phyloP scores from a whole-genome alignment of 2,797 vertebrate genomes.

The Euphonia xanthogaster region DNA sequence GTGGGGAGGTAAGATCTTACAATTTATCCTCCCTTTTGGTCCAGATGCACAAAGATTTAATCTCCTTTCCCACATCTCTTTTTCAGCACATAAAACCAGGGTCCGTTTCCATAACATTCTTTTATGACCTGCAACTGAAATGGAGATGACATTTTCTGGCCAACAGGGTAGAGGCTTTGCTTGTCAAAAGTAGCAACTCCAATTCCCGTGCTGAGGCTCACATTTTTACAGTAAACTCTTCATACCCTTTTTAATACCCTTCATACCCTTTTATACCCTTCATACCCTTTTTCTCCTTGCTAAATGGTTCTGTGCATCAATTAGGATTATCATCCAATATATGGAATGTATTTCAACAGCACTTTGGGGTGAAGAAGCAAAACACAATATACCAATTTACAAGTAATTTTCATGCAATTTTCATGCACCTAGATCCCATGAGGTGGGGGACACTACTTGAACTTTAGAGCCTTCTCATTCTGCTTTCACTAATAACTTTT shows the following conservation, averaged over 20 bases:
- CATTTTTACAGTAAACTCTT: background rate
- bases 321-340: background rate
- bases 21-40: background rate
- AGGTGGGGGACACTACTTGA: background rate
- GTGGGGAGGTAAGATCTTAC: background rate
- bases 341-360: background rate
- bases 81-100: background rate
- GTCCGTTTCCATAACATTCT: background rate
- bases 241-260: background rate
- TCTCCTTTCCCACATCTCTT: background rate
- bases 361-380: background rate
- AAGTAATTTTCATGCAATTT: conserved; percentile 30
- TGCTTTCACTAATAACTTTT: conserved; percentile 1
- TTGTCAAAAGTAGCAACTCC: conserved; percentile 9
- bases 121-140: background rate
- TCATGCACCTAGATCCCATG: background rate
- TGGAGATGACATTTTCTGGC: background rate
- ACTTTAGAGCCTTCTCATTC: conserved; percentile 11
- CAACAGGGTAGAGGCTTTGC: background rate
- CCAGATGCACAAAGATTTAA: background rate
- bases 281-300: background rate
- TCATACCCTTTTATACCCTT: background rate
- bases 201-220: conserved; percentile 17
- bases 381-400: background rate
- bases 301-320: conserved; percentile 12